These are phyloP conservation scores for Toxotes chatareus DNA, from an alignment of 2,113 vertebrate species.

Conservation along the genomic window DNA sequence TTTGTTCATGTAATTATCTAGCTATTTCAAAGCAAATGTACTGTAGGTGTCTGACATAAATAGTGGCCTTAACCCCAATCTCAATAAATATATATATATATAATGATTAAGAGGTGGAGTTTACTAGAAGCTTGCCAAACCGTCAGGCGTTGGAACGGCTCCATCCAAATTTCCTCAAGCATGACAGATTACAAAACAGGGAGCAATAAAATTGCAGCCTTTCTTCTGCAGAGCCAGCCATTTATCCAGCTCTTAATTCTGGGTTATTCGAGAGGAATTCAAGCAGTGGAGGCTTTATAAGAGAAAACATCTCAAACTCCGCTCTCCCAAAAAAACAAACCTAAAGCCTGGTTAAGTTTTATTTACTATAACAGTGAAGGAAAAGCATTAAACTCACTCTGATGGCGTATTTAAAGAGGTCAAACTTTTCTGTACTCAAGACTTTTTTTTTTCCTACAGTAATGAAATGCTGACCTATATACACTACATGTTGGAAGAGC, in stretches of 20 bases:
- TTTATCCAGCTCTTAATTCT: constrained; percentile 40
- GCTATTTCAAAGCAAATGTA: constrained; percentile 33
- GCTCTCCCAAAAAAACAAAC: constrained; percentile 12
- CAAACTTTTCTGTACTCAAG: neutral
- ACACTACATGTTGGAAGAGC: constrained; percentile 9
- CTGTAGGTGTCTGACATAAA: constrained; percentile 19
- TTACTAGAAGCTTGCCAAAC: constrained; percentile 43
- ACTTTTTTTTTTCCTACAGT: neutral
- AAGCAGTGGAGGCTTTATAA: constrained; percentile 6
- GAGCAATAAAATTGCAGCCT: constrained; percentile 50
- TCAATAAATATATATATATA: neutral
- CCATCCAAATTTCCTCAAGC: constrained; percentile 62
- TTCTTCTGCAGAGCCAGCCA: neutral
- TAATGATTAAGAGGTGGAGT: constrained; percentile 43
- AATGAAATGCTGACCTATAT: constrained; percentile 54
- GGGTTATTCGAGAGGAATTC: constrained; percentile 8
- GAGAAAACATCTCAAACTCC: constrained; percentile 19
- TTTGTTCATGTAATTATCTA: constrained; percentile 32
- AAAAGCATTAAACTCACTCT: constrained; percentile 17
- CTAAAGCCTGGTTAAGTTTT: constrained; percentile 16
- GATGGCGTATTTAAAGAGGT: constrained; percentile 22
- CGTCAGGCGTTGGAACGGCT: constrained; percentile 55
- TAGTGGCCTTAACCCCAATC: constrained; percentile 22
- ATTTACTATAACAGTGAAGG: constrained; percentile 5
- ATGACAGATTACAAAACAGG: constrained; percentile 63